phyloP scores from a whole-genome alignment of 1,140 invertebrate genomes.

The Drosophila rufa region DNA sequence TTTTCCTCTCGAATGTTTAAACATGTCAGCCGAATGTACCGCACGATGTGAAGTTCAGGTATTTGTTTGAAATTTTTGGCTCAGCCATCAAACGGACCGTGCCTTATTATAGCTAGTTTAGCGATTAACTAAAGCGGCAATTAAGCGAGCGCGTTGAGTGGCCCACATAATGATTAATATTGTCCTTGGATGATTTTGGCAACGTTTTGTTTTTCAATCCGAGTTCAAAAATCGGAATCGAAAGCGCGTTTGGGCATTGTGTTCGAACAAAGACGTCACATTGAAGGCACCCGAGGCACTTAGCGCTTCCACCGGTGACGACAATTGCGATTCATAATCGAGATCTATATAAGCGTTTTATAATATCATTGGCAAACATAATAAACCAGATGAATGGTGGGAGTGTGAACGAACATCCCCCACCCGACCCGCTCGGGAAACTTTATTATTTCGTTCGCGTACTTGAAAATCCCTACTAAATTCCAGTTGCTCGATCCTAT shows the following conservation, averaged over 20 bases:
- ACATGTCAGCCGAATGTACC: constrained; percentile 20
- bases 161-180: constrained; percentile 32
- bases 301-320: constrained; percentile 36
- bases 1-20: constrained; percentile 31
- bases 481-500: constrained; percentile 7
- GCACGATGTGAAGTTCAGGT: constrained; percentile 7
- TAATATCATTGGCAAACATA: constrained; percentile 29
- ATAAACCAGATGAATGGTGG: constrained; percentile 38
- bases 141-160: constrained; percentile 29
- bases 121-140: constrained; percentile 32
- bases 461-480: constrained; percentile 9
- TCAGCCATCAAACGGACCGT: constrained; percentile 36
- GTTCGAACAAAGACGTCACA: constrained; percentile 28
- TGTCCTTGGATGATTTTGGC: constrained; percentile 40
- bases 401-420: constrained; percentile 23
- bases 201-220: constrained; percentile 25
- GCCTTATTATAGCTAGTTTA: constrained; percentile 26
- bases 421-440: not conserved
- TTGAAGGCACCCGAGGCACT: constrained; percentile 22
- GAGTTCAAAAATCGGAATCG: constrained; percentile 23
- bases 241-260: constrained; percentile 18
- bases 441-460: constrained; percentile 24
- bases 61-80: constrained; percentile 30
- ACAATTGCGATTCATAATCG: constrained; percentile 23
- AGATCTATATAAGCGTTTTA: constrained; percentile 14